Conservation (phyloP, 1,140 invertebrate species). For the Hyles euphorbiae region DNA sequence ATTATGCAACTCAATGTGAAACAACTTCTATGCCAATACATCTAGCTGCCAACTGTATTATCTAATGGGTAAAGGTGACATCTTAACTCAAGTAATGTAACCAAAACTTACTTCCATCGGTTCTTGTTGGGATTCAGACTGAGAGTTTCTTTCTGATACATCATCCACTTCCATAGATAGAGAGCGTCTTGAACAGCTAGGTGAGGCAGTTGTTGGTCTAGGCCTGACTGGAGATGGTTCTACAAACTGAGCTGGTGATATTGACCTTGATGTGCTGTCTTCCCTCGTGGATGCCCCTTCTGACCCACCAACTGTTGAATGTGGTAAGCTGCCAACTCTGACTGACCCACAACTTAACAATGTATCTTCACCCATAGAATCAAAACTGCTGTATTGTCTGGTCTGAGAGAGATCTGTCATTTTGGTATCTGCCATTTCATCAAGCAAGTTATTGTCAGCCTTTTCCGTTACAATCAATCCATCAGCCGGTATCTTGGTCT, state of each 20-base stretch:
- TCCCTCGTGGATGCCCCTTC: slow-evolving; percentile 56
- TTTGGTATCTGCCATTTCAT: slow-evolving; percentile 73
- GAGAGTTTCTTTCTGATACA: slow-evolving; percentile 63
- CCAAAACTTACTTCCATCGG: slow-evolving; percentile 58
- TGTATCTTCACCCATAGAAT: slow-evolving; percentile 68
- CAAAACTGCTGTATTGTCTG: slow-evolving; percentile 68
- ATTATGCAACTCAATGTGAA: too few species aligned
- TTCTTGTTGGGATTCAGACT: slow-evolving; percentile 57
- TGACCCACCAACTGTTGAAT: slow-evolving; percentile 52
- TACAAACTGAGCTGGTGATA: slow-evolving; percentile 64
- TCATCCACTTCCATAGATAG: slow-evolving; percentile 71
- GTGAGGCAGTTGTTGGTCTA: slow-evolving; percentile 53
- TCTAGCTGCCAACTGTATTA: neutral
- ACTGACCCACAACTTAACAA: slow-evolving; percentile 63
- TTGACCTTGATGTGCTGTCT: slow-evolving; percentile 62
- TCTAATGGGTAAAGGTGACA: slow-evolving; percentile 1
- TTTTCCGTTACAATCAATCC: slow-evolving; percentile 73
- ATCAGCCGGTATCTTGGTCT: slow-evolving; percentile 64
- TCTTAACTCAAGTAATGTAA: neutral
- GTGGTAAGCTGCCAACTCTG: slow-evolving; percentile 49
- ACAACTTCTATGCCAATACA: too few species aligned
- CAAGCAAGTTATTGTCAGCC: slow-evolving; percentile 65
- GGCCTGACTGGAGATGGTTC: slow-evolving; percentile 59
- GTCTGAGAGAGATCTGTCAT: slow-evolving; percentile 72
- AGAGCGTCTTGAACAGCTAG: slow-evolving; percentile 61